These are phyloP conservation scores for Phortica magna DNA, from an alignment of 2,888 invertebrate species.

Conservation along the genomic window DNA sequence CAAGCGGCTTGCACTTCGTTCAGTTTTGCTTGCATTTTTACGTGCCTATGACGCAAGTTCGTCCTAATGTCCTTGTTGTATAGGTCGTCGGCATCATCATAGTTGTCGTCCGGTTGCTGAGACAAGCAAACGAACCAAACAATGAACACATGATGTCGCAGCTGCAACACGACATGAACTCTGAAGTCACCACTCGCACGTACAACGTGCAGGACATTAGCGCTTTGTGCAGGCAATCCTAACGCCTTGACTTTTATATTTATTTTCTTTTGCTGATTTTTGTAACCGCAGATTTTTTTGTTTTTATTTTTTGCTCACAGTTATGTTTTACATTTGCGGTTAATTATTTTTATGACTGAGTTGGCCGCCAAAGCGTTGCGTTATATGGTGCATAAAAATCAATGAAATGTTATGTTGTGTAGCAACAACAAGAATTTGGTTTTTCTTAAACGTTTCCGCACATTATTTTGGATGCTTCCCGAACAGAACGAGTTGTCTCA, in stretches of 20 bases:
- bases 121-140: constrained; percentile 50
- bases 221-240: no score
- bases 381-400: constrained; percentile 52
- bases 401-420: constrained; percentile 55
- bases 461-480: neutral
- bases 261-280: constrained; percentile 24
- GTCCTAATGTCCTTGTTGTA: constrained; percentile 26
- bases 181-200: neutral
- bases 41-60: constrained; percentile 32
- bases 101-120: constrained; percentile 40
- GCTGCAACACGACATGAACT: constrained; percentile 34
- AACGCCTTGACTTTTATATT: neutral
- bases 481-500: constrained; percentile 2
- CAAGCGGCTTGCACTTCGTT: neutral
- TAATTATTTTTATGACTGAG: constrained; percentile 54
- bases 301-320: constrained; percentile 40
- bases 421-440: neutral
- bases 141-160: constrained; percentile 57
- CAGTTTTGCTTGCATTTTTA: constrained; percentile 34
- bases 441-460: neutral
- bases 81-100: neutral
- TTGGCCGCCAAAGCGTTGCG: constrained; percentile 16
- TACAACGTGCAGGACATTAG: constrained; percentile 6
- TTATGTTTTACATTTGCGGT: constrained; percentile 55
- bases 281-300: no score